Conservation (phyloP, 2,888 invertebrate species). For the Cheiracanthium punctorium region DNA sequence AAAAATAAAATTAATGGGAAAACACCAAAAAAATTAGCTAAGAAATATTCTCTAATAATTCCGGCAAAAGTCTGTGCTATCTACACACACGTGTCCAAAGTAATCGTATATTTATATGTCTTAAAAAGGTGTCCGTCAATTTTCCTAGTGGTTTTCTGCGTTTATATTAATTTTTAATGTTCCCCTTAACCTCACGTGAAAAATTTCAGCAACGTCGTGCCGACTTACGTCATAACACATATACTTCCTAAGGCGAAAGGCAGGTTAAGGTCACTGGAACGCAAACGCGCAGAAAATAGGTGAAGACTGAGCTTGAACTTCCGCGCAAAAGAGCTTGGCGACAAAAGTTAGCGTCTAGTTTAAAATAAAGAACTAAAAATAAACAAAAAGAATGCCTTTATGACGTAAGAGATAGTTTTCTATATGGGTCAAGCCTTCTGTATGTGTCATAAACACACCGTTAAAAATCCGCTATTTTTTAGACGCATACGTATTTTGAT, state of each 20-base stretch:
- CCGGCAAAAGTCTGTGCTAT: too few relatives aligned
- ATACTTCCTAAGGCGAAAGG: slow-evolving; percentile 1
- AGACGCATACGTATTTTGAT: too few relatives aligned
- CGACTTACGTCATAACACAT: not conserved
- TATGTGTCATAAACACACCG: too few relatives aligned
- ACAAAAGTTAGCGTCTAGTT: not conserved
- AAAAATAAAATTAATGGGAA: too few relatives aligned
- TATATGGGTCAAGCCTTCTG: not conserved
- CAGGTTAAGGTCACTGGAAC: slow-evolving; percentile 11
- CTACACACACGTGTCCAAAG: too few relatives aligned
- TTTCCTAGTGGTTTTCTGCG: too few relatives aligned
- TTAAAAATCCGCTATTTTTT: too few relatives aligned
- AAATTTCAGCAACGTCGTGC: not conserved
- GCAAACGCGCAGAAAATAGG: slow-evolving; percentile 16
- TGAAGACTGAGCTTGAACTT: slow-evolving; percentile 59
- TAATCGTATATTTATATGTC: too few relatives aligned
- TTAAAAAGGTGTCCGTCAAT: too few relatives aligned
- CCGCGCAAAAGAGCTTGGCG: slow-evolving; percentile 14
- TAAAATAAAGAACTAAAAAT: too few relatives aligned
- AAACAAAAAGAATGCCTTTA: not conserved
- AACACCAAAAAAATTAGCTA: too few relatives aligned
- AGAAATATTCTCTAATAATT: too few relatives aligned
- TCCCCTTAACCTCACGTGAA: not conserved
- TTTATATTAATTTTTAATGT: not conserved
- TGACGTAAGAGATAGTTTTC: not conserved